Evolutionary conservation across 2,113 vertebrate species (phyloP), one percentile per base, ranked within the genome.

Genomic region (Festucalex cinctus): DNA sequence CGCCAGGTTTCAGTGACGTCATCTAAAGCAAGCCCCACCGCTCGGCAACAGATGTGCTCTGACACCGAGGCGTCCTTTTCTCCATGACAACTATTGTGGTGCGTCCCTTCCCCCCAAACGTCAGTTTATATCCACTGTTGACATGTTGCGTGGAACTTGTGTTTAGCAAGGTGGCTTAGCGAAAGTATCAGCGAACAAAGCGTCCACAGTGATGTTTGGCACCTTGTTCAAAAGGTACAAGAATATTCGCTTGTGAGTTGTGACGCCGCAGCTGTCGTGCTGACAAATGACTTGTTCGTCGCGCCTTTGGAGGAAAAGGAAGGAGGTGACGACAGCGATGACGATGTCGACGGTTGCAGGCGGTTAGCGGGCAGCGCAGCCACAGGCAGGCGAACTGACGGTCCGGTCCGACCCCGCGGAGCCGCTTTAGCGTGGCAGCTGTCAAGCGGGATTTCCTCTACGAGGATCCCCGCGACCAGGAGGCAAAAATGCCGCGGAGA

Each of bases 401-500:
- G 66, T 28, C 13, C 65, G 14, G 66, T 28, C 13, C 14, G 26
- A 16, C 14, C 26, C 54, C 2, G 66, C 71, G 53, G 61, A 76
- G 39, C 24, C 3, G 24, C 65, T 41, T 8, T 14, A 12, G 35
- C 39, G 36, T 22, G 22, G 37, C 26, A 3, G 44, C 65, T 61
- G 77, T 60, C 22, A 43, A 57, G n/a, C 39, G 41, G 51, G 79
- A 78, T 79, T 46, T 46, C 73, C 85, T 51, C 66, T 69, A 68
- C 66, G n/a, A 13, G 75, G 69, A 77, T 58, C 78, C 6, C 26
- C 65, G 69, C 26, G 48, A 19, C 57, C 24, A 22, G 68, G 68
- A 64, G 70, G 49, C 56, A 35, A 94, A 82, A 82, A 97, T 97
- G 95, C 95, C 95, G 84, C 91, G 95, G 84, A 92, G 95, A 79